Evolutionary conservation across 2,888 invertebrate species (phyloP), one percentile per base, ranked within the genome.

Genomic region (Acronicta alni): DNA sequence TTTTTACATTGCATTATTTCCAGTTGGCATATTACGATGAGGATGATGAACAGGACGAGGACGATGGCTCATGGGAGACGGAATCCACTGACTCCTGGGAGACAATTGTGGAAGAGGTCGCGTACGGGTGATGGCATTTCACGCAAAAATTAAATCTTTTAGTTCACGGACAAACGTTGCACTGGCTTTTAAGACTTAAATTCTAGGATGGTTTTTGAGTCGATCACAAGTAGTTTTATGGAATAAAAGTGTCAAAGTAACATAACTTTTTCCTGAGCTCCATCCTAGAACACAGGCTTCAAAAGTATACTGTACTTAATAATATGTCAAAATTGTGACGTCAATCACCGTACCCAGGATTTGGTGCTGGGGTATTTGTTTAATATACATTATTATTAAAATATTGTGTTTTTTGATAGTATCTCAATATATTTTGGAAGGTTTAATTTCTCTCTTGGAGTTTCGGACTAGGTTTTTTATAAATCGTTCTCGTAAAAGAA

Each of bases 21-120:
- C 87, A 93, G 93, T 71, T 93, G 43, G 87, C 85, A 0, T 89
- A 89, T 62, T 92, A 91, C 60, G 87, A 89, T 2, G 84, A 86
- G 0, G 89, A 86, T 0, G 89, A 90, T 0, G 85, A 85, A 2
- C 78, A 76, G 0, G 83, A 85, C 0, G 87, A 88, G 0, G 91
- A 89, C 0, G 89, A 89, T 0, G 87, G 80, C 12, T 81, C 88
- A 6, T 94, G 93, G 91, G 93, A 93, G 56, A 89, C 89, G 0
- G 89, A 88, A 35, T 92, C 94, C 57, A 89, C 89, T 0, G 93
- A 89, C 76, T 94, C 94, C 12, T 94, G 94, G 94, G 94, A 94
- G 79, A 94, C 94, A 30, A 91, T 94, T 43, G 90, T 89, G 0
- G 94, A 94, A 61, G 94, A 94, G 70, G 92, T 90, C 17, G 90